phyloP scores from a whole-genome alignment of 2,113 vertebrate species.

The Circaetus gallicus region DNA sequence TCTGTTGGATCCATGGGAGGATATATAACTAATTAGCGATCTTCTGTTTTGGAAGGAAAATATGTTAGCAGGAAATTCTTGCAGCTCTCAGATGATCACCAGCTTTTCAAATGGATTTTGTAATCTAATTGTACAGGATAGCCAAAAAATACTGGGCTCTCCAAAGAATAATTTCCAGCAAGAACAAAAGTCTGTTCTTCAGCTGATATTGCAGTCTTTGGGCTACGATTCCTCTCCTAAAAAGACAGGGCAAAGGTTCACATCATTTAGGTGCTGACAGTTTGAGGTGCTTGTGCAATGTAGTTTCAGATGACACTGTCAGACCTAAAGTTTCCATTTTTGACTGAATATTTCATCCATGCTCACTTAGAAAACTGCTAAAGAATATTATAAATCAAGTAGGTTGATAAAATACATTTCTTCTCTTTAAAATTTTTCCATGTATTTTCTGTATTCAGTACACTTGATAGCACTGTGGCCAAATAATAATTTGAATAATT shows the following conservation, averaged over 20 bases:
- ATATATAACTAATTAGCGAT: neutral
- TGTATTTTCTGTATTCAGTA: neutral
- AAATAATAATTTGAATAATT: neutral
- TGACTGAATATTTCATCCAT: neutral
- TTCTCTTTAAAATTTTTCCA: neutral
- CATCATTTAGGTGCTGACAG: neutral
- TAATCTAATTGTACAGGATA: neutral
- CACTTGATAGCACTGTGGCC: neutral
- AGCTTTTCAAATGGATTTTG: slow-evolving; percentile 1
- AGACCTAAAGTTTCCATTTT: neutral
- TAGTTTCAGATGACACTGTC: neutral
- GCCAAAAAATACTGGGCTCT: neutral
- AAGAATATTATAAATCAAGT: neutral
- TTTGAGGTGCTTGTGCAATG: neutral
- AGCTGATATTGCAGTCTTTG: neutral
- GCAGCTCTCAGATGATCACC: neutral
- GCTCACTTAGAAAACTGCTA: neutral
- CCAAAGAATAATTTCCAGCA: neutral
- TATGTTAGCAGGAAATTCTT: slow-evolving; percentile 22
- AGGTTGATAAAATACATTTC: neutral
- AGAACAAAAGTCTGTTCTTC: neutral
- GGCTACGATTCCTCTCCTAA: neutral
- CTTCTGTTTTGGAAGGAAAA: neutral
- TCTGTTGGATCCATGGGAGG: neutral
- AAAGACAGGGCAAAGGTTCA: neutral